Conservation (phyloP, 2,797 vertebrate species). For the Catostomus latipinnis region DNA sequence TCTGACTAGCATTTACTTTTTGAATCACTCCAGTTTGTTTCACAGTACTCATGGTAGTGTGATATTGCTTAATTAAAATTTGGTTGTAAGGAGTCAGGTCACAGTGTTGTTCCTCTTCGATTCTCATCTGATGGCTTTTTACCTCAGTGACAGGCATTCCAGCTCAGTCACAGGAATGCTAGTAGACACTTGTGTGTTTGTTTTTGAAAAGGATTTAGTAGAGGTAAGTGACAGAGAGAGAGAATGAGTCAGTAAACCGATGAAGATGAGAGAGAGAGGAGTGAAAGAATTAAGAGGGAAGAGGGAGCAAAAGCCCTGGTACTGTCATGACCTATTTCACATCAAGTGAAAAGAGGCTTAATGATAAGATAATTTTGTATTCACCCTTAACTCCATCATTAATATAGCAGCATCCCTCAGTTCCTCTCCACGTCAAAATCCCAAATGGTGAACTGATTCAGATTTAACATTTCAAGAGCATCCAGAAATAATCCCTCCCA, state of each 20-base stretch:
- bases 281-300: neutral
- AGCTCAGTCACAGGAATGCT: conserved; percentile 2
- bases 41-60: too few relatives aligned
- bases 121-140: conserved; percentile 8
- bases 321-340: neutral
- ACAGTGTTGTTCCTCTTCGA: neutral
- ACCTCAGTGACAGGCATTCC: neutral
- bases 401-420: neutral
- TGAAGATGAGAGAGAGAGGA: neutral
- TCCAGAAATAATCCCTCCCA: too few relatives aligned
- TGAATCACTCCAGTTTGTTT: too few relatives aligned
- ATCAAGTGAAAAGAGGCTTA: neutral
- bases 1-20: too few relatives aligned
- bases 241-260: neutral
- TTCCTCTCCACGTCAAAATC: neutral
- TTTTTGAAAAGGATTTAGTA: conserved; percentile 3
- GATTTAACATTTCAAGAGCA: neutral
- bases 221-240: conserved; percentile 14
- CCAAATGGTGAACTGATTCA: neutral
- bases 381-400: neutral
- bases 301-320: neutral
- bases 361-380: conserved; percentile 13
- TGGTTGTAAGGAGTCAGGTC: neutral
- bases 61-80: neutral
- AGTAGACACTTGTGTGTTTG: neutral